phyloP scores from a whole-genome alignment of 2,797 vertebrate genomes.

The Prionace glauca region DNA sequence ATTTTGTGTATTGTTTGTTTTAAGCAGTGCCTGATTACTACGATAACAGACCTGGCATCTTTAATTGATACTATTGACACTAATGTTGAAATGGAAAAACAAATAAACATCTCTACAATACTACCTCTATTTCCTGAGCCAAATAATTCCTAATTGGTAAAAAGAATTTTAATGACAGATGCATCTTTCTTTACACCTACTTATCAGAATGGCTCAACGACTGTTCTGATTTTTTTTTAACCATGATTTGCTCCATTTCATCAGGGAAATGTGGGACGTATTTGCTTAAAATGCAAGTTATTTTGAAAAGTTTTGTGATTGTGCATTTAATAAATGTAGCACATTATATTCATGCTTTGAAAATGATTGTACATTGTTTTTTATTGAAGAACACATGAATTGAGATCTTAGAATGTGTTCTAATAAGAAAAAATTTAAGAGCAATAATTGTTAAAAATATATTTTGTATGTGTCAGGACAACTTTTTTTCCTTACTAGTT shows the following conservation, averaged over 20 bases:
- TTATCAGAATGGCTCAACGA: not conserved
- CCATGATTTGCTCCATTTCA: not conserved
- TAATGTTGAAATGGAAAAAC: conserved; percentile 13
- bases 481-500: not conserved
- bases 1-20: not conserved
- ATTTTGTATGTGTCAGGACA: not conserved
- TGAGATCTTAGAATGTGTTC: not conserved
- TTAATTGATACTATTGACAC: not conserved
- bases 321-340: no score
- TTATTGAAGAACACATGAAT: not conserved
- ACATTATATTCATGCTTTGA: not conserved
- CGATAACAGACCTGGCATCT: not conserved
- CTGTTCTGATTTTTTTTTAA: not conserved
- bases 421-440: not conserved
- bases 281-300: not conserved
- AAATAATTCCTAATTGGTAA: not conserved
- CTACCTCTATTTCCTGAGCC: not conserved
- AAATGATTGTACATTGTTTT: not conserved
- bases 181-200: no score
- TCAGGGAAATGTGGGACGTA: not conserved
- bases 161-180: not conserved
- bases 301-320: no score
- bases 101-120: not conserved
- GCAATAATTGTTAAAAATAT: not conserved
- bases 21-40: not conserved